These are phyloP conservation scores for Eudemis profundana DNA, from an alignment of 2,888 invertebrate genomes.

Conservation along the genomic window DNA sequence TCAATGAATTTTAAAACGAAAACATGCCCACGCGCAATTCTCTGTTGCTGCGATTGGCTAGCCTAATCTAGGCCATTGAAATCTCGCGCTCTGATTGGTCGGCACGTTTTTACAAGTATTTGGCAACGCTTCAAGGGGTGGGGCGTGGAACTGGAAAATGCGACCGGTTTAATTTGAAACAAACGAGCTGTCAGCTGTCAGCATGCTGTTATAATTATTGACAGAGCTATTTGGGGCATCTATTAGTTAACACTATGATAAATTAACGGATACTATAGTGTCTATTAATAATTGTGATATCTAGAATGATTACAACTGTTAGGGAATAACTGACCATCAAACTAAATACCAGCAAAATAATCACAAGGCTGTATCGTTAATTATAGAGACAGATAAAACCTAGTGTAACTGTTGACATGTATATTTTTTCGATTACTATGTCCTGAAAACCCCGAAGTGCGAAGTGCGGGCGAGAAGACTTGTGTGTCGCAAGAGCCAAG, in stretches of 20 bases:
- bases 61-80: conserved; percentile 57
- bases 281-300: background rate
- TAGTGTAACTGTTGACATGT: too few relatives aligned
- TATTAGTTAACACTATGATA: conserved; percentile 35
- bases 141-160: conserved; percentile 59
- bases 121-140: conserved; percentile 79
- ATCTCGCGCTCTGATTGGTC: conserved; percentile 61
- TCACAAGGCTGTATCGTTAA: too few relatives aligned
- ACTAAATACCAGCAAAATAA: too few relatives aligned
- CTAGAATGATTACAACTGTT: background rate
- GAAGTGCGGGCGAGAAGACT: too few relatives aligned
- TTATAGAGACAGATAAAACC: too few relatives aligned
- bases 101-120: conserved; percentile 62
- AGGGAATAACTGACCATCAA: too few relatives aligned
- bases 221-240: conserved; percentile 37
- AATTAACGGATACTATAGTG: conserved; percentile 14
- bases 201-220: conserved; percentile 40
- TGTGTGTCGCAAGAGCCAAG: too few relatives aligned
- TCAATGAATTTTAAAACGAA: conserved; percentile 76
- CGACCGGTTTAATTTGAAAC: conserved; percentile 43
- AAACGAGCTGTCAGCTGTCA: conserved; percentile 46
- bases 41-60: conserved; percentile 61
- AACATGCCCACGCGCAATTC: conserved; percentile 73
- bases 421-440: too few relatives aligned
- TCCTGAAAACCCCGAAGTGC: too few relatives aligned